Evolutionary conservation across 2,888 invertebrate species (phyloP).

Genomic region (Torymus tubicola): DNA sequence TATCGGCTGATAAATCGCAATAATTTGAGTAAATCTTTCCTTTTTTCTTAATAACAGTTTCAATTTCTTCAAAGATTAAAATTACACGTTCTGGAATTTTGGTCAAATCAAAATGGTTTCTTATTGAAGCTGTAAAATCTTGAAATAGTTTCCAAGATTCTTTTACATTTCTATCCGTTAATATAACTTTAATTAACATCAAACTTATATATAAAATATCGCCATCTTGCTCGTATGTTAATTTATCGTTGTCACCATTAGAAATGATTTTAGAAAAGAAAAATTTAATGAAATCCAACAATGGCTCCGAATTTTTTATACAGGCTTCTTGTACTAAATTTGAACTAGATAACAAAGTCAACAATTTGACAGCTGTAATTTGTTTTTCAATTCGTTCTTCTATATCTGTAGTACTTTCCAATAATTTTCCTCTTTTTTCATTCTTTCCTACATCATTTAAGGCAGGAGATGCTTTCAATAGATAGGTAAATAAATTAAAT

Average conservation of each 20-base stretch:
- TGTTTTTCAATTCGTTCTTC: slow-evolving; percentile 67
- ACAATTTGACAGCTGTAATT: slow-evolving; percentile 69
- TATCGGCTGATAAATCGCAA: slow-evolving; percentile 66
- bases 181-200: slow-evolving; percentile 73
- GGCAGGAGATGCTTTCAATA: slow-evolving; percentile 71
- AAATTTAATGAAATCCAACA: slow-evolving; percentile 72
- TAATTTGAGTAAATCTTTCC: slow-evolving; percentile 63
- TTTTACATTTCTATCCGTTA: slow-evolving; percentile 64
- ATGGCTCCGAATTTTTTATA: slow-evolving; percentile 69
- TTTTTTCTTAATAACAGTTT: slow-evolving; percentile 68
- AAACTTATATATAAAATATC: slow-evolving; percentile 72
- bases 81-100: slow-evolving; percentile 63
- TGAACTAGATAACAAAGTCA: slow-evolving; percentile 71
- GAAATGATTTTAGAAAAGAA: slow-evolving; percentile 65
- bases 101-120: slow-evolving; percentile 54
- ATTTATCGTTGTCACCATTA: slow-evolving; percentile 27
- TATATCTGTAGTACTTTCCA: slow-evolving; percentile 64
- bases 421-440: slow-evolving; percentile 46
- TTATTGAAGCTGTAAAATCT: slow-evolving; percentile 67
- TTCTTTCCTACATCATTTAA: slow-evolving; percentile 51
- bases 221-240: slow-evolving; percentile 61
- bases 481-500: slow-evolving; percentile 74
- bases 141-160: slow-evolving; percentile 69
- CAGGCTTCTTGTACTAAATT: slow-evolving; percentile 70
- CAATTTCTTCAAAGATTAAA: slow-evolving; percentile 69